Percentiles rank a stretch among this genome's conserved stretches.
phyloP scores from a whole-genome alignment of 2,888 invertebrate genomes.

The Drosophila quinaria region DNA sequence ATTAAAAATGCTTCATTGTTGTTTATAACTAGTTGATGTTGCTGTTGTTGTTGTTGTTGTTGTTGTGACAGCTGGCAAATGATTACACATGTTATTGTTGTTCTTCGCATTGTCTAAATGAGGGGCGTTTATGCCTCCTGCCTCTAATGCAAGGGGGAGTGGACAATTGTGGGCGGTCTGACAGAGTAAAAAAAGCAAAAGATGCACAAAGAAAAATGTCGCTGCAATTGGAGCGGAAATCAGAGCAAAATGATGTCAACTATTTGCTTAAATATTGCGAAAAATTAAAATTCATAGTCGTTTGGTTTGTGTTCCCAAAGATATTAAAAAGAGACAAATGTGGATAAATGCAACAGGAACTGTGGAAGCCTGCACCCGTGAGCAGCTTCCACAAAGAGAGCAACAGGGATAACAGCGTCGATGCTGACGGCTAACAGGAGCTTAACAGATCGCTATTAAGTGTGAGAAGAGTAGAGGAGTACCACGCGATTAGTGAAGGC shows the following conservation, averaged over 20 bases:
- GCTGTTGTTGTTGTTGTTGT: slow-evolving; percentile 31
- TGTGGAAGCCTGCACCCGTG: no score
- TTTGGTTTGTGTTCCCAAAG: no score
- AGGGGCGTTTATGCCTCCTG: slow-evolving; percentile 39
- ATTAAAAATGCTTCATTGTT: slow-evolving; percentile 67
- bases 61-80: slow-evolving; percentile 55
- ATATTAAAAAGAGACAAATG: no score
- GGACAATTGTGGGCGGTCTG: neutral
- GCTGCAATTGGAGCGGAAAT: slow-evolving; percentile 52
- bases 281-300: neutral
- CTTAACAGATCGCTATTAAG: no score
- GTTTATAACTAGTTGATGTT: slow-evolving; percentile 25
- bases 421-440: no score
- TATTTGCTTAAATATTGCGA: slow-evolving; percentile 1
- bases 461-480: no score
- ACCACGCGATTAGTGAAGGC: no score
- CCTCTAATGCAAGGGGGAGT: neutral
- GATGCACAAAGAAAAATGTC: slow-evolving; percentile 13
- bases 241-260: slow-evolving; percentile 39
- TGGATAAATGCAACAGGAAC: no score
- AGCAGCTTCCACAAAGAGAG: no score
- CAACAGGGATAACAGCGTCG: no score
- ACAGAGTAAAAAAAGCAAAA: slow-evolving; percentile 2
- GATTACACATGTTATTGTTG: slow-evolving; percentile 59
- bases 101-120: slow-evolving; percentile 34